Base-by-base conservation (phyloP, 2,888 invertebrate genomes). In the Eledona agricola region DNA sequence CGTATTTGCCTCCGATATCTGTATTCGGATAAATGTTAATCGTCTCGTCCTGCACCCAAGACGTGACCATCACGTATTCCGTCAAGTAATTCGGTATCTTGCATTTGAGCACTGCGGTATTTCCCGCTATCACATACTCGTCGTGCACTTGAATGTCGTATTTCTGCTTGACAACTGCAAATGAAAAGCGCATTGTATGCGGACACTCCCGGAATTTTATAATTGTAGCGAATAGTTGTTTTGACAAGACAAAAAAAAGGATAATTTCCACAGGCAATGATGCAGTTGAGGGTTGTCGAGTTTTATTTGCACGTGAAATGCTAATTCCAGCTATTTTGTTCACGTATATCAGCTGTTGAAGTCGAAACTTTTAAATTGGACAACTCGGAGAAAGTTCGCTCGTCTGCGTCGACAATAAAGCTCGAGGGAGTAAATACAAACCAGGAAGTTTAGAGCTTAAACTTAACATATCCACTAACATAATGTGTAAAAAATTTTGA, bases 81-180 rank as follows among this genome's bases (percentile, higher is more conserved):
- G 88, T 84, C 76, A 93, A 90, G 79, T 90, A 93, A 64, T 88
- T 84, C 26, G 95, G 93, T 69, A 95, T 90, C 75, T 90, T 86
- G 77, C 96, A 96, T 71, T 90, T 87, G 59, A 96, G 82, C 56
- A 95, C 88, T 1, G 92, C 95, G 5, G 93, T 91, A 77, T 94
- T 94, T 45, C 94, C 94, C 49, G 89, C 83, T 78, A 93, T 90
- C 70, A 93, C 93, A 79, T 92, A 93, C 73, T 92, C 93, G 76
- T 95, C 93, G 62, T 90, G 89, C 60, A 95, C 92, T 78, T 89
- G 89, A 34, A 95, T 89, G 64, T 91, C 90, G 82, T 93, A 95
- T 65, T 89, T 88, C 70, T 89, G 87, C 73, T 87, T 89, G 58
- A 93, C 83, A 69, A 89, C 93, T 93, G 83, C 2, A 80, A 81